Percentiles rank a stretch among this genome's conserved stretches.
phyloP scores from a whole-genome alignment of 2,888 invertebrate species.

The Teleiodes luculella region DNA sequence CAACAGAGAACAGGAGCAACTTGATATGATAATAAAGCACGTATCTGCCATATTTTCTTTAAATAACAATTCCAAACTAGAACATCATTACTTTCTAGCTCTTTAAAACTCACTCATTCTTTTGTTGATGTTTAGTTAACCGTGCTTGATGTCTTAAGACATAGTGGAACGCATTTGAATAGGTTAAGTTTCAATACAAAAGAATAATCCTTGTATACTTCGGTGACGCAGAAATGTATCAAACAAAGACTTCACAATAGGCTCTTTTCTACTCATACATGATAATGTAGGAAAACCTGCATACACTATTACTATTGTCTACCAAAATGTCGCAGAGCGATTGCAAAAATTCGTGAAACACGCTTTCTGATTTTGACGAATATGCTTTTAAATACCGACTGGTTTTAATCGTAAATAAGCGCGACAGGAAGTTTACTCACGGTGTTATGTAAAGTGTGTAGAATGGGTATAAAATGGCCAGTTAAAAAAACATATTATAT shows the following conservation, averaged over 20 bases:
- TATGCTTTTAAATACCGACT: background rate
- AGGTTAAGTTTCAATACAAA: slow-evolving; percentile 49
- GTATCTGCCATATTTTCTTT: background rate
- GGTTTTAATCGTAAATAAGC: background rate
- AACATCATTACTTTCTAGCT: slow-evolving; percentile 21
- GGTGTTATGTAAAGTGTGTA: slow-evolving; percentile 2
- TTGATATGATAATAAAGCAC: no score
- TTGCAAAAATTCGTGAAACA: slow-evolving; percentile 14
- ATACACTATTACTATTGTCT: slow-evolving; percentile 3
- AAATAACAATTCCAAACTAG: background rate
- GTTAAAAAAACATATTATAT: no score
- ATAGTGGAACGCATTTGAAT: slow-evolving; percentile 33
- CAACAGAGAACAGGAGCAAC: no score
- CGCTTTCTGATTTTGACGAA: slow-evolving; percentile 13
- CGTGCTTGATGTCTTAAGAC: slow-evolving; percentile 12
- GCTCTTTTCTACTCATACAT: slow-evolving; percentile 12
- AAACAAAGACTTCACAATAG: slow-evolving; percentile 4
- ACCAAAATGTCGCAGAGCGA: background rate
- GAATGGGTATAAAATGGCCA: background rate
- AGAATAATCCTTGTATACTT: slow-evolving; percentile 40
- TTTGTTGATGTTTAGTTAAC: slow-evolving; percentile 14
- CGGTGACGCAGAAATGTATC: background rate
- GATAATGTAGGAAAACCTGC: slow-evolving; percentile 11
- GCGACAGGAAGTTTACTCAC: background rate
- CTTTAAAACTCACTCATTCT: slow-evolving; percentile 12